Percentiles rank a stretch among this genome's conserved stretches.
Evolutionary conservation across 2,113 vertebrate genomes (phyloP).

Genomic region (Zonotrichia leucophrys): DNA sequence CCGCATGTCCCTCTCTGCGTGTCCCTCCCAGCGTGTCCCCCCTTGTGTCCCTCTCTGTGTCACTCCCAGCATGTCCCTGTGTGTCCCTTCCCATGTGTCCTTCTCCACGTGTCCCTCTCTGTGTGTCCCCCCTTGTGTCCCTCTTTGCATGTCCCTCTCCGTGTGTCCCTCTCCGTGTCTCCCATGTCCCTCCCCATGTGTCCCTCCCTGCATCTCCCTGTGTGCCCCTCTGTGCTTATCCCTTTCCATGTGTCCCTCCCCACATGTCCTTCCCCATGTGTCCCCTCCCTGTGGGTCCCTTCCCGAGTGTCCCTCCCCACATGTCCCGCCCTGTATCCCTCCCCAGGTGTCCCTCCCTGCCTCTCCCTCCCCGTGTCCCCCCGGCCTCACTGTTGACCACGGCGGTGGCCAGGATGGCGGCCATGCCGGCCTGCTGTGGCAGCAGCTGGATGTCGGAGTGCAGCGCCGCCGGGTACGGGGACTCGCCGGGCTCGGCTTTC

Average conservation of each 20-base stretch:
- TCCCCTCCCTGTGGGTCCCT: not conserved
- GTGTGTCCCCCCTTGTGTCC: too few relatives aligned
- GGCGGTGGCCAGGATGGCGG: slow-evolving; percentile 92
- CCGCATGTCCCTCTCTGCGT: too few relatives aligned
- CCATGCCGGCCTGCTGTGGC: slow-evolving; percentile 97
- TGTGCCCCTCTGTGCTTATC: too few relatives aligned
- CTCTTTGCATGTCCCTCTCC: rapidly evolving
- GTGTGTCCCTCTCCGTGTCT: not conserved
- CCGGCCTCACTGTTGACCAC: slow-evolving; percentile 90
- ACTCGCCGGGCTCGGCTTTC: slow-evolving; percentile 74
- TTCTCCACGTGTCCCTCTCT: rapidly evolving
- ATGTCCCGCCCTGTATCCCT: too few relatives aligned
- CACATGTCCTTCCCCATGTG: rapidly evolving
- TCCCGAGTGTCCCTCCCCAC: rapidly evolving
- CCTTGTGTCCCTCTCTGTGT: not conserved
- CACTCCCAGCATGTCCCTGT: too few relatives aligned
- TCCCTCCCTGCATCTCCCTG: too few relatives aligned
- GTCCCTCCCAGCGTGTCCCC: too few relatives aligned
- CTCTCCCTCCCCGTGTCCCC: not conserved
- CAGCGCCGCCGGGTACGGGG: slow-evolving; percentile 62
- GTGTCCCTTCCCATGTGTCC: too few relatives aligned
- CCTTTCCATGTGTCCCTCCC: not conserved
- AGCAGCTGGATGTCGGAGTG: slow-evolving; percentile 92
- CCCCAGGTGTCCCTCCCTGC: rapidly evolving
- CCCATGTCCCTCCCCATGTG: not conserved